Percentiles rank a stretch among this genome's conserved stretches.
These are phyloP conservation scores for Pollachius pollachius DNA, from an alignment of 2,113 vertebrate species.

Conservation along the genomic window DNA sequence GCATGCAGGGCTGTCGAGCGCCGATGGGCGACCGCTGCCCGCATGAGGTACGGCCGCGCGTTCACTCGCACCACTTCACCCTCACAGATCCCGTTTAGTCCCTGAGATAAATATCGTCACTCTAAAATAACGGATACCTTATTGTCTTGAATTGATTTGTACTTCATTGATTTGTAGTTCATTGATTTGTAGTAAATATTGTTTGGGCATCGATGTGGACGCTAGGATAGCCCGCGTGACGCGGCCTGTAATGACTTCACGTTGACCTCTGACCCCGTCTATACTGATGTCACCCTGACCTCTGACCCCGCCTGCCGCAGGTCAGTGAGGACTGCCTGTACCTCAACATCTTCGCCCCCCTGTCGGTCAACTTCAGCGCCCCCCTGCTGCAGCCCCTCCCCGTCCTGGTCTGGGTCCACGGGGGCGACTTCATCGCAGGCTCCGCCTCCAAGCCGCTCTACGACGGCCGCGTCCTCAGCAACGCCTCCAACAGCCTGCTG, in stretches of 20 bases:
- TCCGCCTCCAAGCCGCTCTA: conserved; percentile 75
- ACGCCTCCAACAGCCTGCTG: conserved; percentile 70
- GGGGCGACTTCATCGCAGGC: conserved; percentile 75
- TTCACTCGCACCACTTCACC: background rate
- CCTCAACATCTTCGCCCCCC: conserved; percentile 73
- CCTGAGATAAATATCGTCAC: no score
- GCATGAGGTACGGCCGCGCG: conserved; percentile 47
- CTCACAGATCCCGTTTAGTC: background rate
- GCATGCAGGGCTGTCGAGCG: conserved; percentile 67
- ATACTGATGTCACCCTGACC: no score
- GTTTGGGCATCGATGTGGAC: no score
- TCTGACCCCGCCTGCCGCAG: conserved; percentile 31
- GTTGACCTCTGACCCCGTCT: no score
- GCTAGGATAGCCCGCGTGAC: no score
- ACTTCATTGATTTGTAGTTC: no score
- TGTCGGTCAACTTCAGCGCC: conserved; percentile 54
- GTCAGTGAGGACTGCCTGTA: conserved; percentile 78
- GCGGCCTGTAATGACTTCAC: no score
- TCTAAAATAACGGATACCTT: background rate
- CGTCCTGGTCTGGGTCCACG: conserved; percentile 79
- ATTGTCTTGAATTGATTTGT: background rate
- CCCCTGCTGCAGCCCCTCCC: conserved; percentile 54
- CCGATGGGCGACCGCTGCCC: conserved; percentile 57
- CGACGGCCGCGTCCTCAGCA: conserved; percentile 76
- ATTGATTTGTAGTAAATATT: no score